phyloP scores from a whole-genome alignment of 2,113 vertebrate genomes.

The Sarotherodon lohbergeri region DNA sequence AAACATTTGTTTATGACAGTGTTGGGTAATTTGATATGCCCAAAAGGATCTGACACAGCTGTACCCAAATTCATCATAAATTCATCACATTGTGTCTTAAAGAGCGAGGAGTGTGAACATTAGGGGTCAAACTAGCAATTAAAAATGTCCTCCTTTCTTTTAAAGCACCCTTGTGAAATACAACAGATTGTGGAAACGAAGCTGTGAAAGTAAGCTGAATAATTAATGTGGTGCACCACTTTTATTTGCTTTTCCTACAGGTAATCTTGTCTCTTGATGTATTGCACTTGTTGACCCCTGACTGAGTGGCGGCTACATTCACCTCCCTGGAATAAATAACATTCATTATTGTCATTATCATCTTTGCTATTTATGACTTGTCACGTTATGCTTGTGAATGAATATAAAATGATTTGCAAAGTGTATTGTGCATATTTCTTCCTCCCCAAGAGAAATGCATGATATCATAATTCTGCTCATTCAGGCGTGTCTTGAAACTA shows the following conservation, averaged over 20 bases:
- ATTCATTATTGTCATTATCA: not conserved
- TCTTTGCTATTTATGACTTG: not conserved
- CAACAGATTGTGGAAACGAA: conserved; percentile 28
- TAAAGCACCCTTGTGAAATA: conserved; percentile 36
- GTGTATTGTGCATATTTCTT: not conserved
- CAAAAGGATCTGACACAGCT: not conserved
- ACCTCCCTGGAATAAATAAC: not conserved
- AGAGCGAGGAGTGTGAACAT: not conserved
- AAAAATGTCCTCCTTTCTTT: conserved; percentile 37
- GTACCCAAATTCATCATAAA: conserved; percentile 6
- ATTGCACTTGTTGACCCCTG: not conserved
- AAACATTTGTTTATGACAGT: not conserved
- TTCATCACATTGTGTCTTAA: conserved; percentile 9
- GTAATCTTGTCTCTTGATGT: conserved; percentile 8
- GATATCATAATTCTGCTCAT: not conserved
- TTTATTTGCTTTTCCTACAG: not conserved
- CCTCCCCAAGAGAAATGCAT: not conserved
- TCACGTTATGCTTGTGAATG: not conserved
- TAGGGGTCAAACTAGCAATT: conserved; percentile 47
- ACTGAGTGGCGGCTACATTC: not conserved
- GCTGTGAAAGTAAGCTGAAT: conserved; percentile 26
- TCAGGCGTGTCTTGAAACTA: not conserved
- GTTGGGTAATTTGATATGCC: conserved; percentile 19
- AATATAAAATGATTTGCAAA: not conserved
- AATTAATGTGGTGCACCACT: conserved; percentile 23